Evolutionary conservation across 2,888 invertebrate genomes (phyloP), one percentile per base, ranked within the genome.

Genomic region (Tholera decimalis): DNA sequence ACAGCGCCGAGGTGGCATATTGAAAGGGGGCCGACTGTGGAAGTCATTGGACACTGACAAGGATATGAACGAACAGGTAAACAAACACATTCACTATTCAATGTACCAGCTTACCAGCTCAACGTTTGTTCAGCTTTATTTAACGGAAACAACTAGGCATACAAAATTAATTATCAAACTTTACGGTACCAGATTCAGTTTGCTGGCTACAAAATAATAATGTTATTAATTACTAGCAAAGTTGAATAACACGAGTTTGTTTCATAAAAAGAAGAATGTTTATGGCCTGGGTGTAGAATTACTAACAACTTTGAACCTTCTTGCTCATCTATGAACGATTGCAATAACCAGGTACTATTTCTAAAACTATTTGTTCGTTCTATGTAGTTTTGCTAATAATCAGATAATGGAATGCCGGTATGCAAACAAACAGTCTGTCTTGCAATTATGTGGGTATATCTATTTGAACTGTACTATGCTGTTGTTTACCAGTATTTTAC

Each of bases 1-100:
- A 26, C 96, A 96, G 57, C 94, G 96, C 60, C 94, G 97, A 35
- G 97, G 97, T 50, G 98, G 98, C 30, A 98, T 98, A 67, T 92
- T 98, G 5, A 98, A 98, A 88, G 97, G 98, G 15, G 98, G 98
- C 9, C 96, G 97, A 70, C 94, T 98, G 15, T 98, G 98, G 98
- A 97, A 97, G 83, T 96, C 96, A 64, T 80, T 94, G 41, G 95
- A 95, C 69, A 89, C 81, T 30, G 94, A 95, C 50, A 92, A 89
- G 68, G 95, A 96, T 60, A 78, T 82, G 18, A 95, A 88, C 76
- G 96, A 96, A 73, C 96, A 96, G 96, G 96, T 96, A 80, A 61
- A 44, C 54, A 11, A 22, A 30, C 43, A 43, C 1, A 33, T 49
- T 37, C 22, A 51, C 8, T 15, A 37, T 15, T 9, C 5, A 35